These are phyloP conservation scores for Sebastes fasciatus DNA, from an alignment of 2,113 vertebrate species.

Conservation along the genomic window DNA sequence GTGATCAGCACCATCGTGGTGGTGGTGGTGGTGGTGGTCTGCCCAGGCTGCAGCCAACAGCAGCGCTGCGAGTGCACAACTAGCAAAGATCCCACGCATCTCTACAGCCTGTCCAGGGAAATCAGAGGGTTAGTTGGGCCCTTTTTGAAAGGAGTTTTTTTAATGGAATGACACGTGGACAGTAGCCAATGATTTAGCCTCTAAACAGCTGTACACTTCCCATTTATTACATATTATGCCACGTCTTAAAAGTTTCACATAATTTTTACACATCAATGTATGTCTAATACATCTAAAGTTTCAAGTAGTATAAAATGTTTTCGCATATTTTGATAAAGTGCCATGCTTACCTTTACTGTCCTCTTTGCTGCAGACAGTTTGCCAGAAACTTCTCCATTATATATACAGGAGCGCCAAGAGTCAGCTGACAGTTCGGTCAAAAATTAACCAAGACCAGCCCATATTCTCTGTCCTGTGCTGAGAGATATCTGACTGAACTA, in stretches of 20 bases:
- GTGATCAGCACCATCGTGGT: constrained; percentile 26
- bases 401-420: constrained; percentile 64
- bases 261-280: background rate
- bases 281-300: background rate
- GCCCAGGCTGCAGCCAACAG: constrained; percentile 73
- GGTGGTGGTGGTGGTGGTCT: constrained; percentile 42
- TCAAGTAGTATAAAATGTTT: background rate
- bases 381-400: constrained; percentile 47
- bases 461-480: constrained; percentile 9
- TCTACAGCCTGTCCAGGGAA: constrained; percentile 57
- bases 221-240: background rate
- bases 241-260: background rate
- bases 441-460: constrained; percentile 64
- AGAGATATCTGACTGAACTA: constrained; percentile 29
- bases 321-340: background rate
- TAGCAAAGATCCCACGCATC: constrained; percentile 77
- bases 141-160: background rate
- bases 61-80: constrained; percentile 75
- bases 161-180: background rate
- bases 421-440: constrained; percentile 62
- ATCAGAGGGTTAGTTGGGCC: background rate
- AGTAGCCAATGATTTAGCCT: background rate
- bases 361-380: constrained; percentile 63
- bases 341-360: constrained; percentile 72
- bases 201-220: background rate